Percentiles rank a stretch among this genome's conserved stretches.
These are phyloP conservation scores for Myotis daubentonii DNA, from an alignment of 2,797 vertebrate species.

Conservation along the genomic window DNA sequence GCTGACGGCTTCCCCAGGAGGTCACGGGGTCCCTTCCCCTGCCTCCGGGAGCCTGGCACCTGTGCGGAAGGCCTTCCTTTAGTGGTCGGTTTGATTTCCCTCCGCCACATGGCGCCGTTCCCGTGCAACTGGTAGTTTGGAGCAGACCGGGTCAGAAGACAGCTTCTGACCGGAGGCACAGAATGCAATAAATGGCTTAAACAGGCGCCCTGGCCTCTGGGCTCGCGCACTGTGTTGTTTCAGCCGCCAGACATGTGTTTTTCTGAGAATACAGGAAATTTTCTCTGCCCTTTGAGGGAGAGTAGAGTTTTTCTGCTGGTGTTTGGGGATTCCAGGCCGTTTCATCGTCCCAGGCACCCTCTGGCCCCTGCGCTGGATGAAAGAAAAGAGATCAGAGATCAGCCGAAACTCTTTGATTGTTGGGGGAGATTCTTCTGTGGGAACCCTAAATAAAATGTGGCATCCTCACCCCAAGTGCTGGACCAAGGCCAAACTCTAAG, in stretches of 20 bases:
- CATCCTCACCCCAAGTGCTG: background rate
- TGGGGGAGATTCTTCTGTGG: background rate
- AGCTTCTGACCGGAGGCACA: background rate
- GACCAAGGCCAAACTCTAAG: background rate
- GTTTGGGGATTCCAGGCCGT: background rate
- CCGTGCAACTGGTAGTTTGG: background rate
- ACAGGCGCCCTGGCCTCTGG: slow-evolving; percentile 11
- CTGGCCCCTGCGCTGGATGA: background rate
- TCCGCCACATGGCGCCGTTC: background rate
- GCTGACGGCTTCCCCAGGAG: background rate
- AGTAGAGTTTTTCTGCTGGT: slow-evolving; percentile 29
- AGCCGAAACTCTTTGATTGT: background rate
- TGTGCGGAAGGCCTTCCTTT: background rate
- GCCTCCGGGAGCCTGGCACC: background rate
- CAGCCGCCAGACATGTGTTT: slow-evolving; percentile 65
- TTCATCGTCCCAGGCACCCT: background rate
- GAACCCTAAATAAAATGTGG: slow-evolving; percentile 21
- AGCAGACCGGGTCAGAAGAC: background rate
- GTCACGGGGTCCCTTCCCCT: accelerated
- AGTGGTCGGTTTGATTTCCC: background rate
- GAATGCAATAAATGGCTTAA: slow-evolving; percentile 40
- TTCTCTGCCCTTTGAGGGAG: slow-evolving; percentile 63
- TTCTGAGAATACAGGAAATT: slow-evolving; percentile 77
- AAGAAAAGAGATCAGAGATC: background rate
- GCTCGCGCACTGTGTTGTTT: slow-evolving; percentile 22